Percentiles rank a stretch among this genome's conserved stretches.
phyloP scores from a whole-genome alignment of 2,113 vertebrate genomes.

The Amblyornis subalaris region DNA sequence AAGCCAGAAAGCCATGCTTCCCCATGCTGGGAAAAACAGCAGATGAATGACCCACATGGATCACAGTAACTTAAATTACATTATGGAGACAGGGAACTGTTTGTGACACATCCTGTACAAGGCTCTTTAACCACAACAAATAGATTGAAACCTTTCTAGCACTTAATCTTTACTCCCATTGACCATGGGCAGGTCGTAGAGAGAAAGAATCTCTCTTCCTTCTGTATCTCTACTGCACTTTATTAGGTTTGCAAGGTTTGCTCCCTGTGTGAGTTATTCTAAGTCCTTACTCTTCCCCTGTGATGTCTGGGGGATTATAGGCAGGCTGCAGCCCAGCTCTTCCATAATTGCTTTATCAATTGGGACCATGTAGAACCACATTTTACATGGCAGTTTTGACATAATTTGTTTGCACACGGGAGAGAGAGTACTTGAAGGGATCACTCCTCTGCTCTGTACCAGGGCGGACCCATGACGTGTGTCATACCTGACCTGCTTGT shows the following conservation, averaged over 20 bases:
- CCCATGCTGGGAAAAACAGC: not conserved
- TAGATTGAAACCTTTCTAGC: not conserved
- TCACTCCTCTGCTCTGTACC: not conserved
- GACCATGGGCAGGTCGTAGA: not conserved
- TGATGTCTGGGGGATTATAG: not conserved
- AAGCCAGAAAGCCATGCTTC: not conserved
- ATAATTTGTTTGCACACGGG: not conserved
- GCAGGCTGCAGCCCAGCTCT: not conserved
- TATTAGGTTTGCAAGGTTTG: constrained; percentile 11
- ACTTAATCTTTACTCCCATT: constrained; percentile 23
- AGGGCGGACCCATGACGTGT: not conserved
- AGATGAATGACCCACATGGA: not conserved
- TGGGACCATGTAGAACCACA: not conserved
- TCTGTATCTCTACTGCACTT: not conserved
- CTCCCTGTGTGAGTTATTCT: not conserved
- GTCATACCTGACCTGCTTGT: not conserved
- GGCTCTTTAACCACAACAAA: constrained; percentile 25
- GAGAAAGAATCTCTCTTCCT: not conserved
- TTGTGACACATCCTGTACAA: not conserved
- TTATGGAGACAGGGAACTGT: not conserved
- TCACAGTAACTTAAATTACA: not conserved
- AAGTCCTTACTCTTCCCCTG: not conserved
- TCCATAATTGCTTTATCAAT: constrained; percentile 41
- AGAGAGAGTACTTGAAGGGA: not conserved
- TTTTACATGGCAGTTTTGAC: not conserved